Conservation (phyloP, 2,113 vertebrate genomes). For the Pteruthius melanotis region DNA sequence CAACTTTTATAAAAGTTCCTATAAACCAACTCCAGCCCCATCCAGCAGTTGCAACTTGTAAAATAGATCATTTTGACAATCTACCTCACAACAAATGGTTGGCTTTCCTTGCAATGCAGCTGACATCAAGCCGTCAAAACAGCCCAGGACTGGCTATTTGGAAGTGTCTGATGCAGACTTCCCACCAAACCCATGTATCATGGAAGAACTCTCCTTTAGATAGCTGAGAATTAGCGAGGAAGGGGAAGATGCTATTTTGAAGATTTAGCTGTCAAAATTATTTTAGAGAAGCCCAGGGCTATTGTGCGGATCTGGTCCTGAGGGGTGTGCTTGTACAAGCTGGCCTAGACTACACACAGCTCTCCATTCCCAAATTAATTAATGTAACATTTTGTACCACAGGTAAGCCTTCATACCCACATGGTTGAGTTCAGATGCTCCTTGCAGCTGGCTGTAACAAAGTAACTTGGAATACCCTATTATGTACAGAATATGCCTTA, state of each 20-base stretch:
- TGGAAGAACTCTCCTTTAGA: neutral
- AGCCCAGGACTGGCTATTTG: neutral
- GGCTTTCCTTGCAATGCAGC: neutral
- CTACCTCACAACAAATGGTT: neutral
- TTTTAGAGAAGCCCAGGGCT: neutral
- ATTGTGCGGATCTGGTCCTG: neutral
- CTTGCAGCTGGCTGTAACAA: neutral
- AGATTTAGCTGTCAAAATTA: neutral
- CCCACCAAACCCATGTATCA: neutral
- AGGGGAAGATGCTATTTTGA: neutral
- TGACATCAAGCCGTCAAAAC: neutral
- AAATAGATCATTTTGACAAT: neutral
- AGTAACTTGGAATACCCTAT: neutral
- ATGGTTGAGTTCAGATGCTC: neutral
- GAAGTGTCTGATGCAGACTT: neutral
- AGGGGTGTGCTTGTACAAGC: neutral
- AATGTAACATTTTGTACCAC: neutral
- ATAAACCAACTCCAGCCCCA: neutral
- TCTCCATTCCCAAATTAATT: neutral
- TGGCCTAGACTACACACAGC: neutral
- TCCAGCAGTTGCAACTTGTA: neutral
- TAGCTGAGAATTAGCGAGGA: neutral
- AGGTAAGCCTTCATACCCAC: neutral
- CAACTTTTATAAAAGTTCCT: neutral
- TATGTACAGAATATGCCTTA: accelerated